Percentiles rank a stretch among this genome's conserved stretches.
phyloP scores from a whole-genome alignment of 2,113 vertebrate species.

The Carassius carassius region DNA sequence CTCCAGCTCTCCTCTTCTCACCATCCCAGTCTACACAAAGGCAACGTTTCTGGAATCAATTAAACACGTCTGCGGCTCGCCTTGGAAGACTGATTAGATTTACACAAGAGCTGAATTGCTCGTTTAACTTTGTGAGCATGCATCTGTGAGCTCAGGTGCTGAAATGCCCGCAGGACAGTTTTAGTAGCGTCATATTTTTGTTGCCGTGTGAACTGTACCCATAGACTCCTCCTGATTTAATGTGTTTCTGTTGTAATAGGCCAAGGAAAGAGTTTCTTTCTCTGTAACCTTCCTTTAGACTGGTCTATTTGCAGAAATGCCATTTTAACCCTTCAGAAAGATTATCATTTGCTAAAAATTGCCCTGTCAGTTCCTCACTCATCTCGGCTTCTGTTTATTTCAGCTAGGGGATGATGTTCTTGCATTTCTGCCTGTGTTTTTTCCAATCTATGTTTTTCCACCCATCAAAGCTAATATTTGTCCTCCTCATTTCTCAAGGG shows the following conservation, averaged over 20 bases:
- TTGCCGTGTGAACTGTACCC: neutral
- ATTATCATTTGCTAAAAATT: constrained; percentile 11
- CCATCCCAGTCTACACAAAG: constrained; percentile 72
- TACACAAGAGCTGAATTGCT: constrained; percentile 83
- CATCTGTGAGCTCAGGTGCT: constrained; percentile 95
- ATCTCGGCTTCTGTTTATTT: neutral
- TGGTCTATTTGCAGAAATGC: constrained; percentile 3
- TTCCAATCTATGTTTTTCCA: constrained; percentile 36
- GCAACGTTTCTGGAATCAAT: constrained; percentile 93
- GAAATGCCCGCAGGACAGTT: constrained; percentile 70
- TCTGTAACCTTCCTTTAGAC: neutral
- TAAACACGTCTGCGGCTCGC: constrained; percentile 88
- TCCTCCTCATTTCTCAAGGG: constrained; percentile 33
- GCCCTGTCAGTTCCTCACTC: neutral
- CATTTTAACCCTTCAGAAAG: constrained; percentile 1
- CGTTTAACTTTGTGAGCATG: constrained; percentile 81
- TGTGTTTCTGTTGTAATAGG: neutral
- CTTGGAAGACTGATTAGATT: constrained; percentile 85
- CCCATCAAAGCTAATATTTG: constrained; percentile 52
- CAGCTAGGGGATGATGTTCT: constrained; percentile 10
- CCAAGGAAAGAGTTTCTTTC: neutral
- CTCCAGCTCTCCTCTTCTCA: constrained; percentile 58
- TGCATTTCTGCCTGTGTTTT: constrained; percentile 15
- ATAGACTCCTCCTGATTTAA: neutral
- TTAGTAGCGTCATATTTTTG: constrained; percentile 49